These are phyloP conservation scores for Trichopria drosophilae DNA, from an alignment of 2,888 invertebrate genomes.

Conservation along the genomic window DNA sequence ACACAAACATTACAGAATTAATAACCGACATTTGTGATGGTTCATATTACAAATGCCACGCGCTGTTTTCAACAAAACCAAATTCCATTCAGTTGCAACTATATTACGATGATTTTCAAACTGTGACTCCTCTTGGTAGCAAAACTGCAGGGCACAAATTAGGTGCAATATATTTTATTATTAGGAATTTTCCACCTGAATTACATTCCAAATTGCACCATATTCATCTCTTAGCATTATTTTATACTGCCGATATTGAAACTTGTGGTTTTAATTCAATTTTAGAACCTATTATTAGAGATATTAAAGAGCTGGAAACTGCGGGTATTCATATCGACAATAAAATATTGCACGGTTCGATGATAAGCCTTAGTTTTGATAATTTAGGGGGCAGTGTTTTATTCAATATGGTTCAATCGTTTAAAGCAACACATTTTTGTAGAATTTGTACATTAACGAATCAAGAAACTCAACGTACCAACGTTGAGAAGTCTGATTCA, in stretches of 20 bases:
- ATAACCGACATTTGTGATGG: constrained; percentile 15
- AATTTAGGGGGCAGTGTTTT: constrained; percentile 16
- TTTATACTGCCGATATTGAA: constrained; percentile 23
- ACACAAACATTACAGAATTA: constrained; percentile 3
- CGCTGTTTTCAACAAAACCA: constrained; percentile 17
- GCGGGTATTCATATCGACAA: constrained; percentile 16
- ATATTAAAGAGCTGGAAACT: constrained; percentile 22
- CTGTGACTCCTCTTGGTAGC: constrained; percentile 29
- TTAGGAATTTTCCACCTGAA: constrained; percentile 29
- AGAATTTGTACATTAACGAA: too few relatives aligned
- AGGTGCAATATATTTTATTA: constrained; percentile 25
- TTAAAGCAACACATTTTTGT: too few relatives aligned
- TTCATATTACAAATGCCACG: constrained; percentile 19
- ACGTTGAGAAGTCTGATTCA: too few relatives aligned
- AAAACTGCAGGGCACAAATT: constrained; percentile 29
- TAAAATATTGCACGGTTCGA: constrained; percentile 8
- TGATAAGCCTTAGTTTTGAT: constrained; percentile 15
- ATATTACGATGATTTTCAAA: constrained; percentile 31
- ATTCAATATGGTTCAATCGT: constrained; percentile 18
- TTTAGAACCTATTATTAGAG: constrained; percentile 22
- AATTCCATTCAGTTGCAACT: constrained; percentile 16
- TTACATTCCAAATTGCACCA: constrained; percentile 28
- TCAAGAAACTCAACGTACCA: too few relatives aligned
- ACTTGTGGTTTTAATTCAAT: constrained; percentile 18
- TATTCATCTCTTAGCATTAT: constrained; percentile 26